phyloP scores from a whole-genome alignment of 1,140 invertebrate species.

The Pinna nobilis region DNA sequence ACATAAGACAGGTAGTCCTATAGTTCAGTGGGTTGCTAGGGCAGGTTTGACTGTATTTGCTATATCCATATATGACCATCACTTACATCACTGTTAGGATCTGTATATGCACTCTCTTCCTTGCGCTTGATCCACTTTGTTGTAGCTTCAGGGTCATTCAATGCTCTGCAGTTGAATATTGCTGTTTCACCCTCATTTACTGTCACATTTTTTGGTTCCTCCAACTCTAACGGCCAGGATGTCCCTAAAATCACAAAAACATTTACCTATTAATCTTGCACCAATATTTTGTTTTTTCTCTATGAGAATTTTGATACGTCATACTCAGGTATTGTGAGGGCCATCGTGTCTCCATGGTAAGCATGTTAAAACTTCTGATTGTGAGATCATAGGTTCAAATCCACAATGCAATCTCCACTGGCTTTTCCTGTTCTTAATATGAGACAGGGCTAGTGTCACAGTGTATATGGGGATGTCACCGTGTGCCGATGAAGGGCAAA shows the following conservation, averaged over 20 bases:
- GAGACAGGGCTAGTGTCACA: too few relatives aligned
- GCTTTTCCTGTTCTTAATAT: too few relatives aligned
- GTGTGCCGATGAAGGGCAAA: too few relatives aligned
- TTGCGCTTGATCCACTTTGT: conserved; percentile 40
- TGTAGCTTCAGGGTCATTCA: conserved; percentile 38
- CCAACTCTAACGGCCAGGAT: conserved; percentile 32
- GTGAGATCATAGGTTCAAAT: too few relatives aligned
- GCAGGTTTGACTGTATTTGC: too few relatives aligned
- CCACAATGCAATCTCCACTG: too few relatives aligned
- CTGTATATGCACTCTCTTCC: too few relatives aligned
- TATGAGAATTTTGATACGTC: not conserved
- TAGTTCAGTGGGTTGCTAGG: too few relatives aligned
- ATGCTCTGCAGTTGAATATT: conserved; percentile 34
- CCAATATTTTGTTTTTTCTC: not conserved
- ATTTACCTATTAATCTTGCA: conserved; percentile 32
- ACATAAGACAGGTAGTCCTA: too few relatives aligned
- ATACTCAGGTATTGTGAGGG: not conserved
- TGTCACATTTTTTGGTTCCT: conserved; percentile 41
- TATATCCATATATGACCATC: too few relatives aligned
- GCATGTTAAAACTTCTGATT: too few relatives aligned
- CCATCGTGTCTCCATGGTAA: not conserved
- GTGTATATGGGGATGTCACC: too few relatives aligned
- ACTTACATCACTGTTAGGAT: not conserved
- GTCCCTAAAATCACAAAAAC: conserved; percentile 16
- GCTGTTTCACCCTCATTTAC: conserved; percentile 37